Percentiles rank a stretch among this genome's conserved stretches.
Conservation (phyloP, 2,797 vertebrate species). For the Pseudomugil gertrudae region DNA sequence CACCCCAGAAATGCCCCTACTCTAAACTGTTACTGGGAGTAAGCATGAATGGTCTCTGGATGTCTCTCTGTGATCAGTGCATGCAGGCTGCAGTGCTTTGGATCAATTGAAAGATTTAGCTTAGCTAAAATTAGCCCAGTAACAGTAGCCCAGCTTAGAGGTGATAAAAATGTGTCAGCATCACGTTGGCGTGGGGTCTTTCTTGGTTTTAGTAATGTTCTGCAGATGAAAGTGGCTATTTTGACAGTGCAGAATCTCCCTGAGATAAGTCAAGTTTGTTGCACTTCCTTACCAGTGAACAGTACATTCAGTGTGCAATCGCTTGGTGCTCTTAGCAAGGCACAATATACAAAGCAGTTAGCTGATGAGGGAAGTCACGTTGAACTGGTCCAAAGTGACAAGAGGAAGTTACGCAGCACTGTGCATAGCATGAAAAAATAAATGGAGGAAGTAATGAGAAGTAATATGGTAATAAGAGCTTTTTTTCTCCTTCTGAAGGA, state of each 20-base stretch:
- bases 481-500: background rate
- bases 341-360: constrained; percentile 12
- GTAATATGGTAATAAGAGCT: background rate
- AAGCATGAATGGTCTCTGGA: too few species aligned
- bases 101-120: too few species aligned
- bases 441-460: background rate
- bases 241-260: background rate
- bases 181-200: too few species aligned
- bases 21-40: too few species aligned
- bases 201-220: too few species aligned
- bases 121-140: too few species aligned
- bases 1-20: too few species aligned
- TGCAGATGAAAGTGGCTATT: too few species aligned
- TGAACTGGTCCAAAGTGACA: constrained; percentile 34
- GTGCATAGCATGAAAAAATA: background rate
- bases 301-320: background rate
- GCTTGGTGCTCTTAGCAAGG: background rate
- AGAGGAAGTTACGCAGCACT: constrained; percentile 60
- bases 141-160: too few species aligned
- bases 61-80: too few species aligned
- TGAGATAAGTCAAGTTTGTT: background rate
- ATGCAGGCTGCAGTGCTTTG: too few species aligned
- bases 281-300: background rate
- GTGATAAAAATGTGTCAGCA: too few species aligned
- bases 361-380: constrained; percentile 50